A percentile compares a stretch with the other conserved stretches of the same genome.
Conservation (phyloP, 2,888 invertebrate genomes). For the Crossocerus cetratus region DNA sequence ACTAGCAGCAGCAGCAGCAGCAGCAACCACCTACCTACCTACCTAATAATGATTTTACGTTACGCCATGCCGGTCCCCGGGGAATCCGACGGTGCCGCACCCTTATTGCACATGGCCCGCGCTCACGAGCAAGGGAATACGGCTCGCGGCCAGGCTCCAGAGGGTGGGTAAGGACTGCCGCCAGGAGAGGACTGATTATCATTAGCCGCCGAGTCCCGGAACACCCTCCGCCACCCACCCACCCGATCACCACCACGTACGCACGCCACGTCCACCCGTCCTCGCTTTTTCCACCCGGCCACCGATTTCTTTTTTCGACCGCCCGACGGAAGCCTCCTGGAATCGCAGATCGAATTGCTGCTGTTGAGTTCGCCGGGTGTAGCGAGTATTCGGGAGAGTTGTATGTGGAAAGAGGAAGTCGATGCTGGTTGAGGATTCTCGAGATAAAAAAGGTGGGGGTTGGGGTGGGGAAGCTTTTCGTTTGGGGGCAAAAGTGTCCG, state of each 20-base stretch:
- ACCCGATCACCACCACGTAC: slow-evolving; percentile 44
- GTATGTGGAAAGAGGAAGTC: background rate
- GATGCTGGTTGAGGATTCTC: background rate
- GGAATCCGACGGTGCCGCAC: slow-evolving; percentile 75
- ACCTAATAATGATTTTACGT: slow-evolving; percentile 78
- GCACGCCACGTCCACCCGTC: too few species aligned
- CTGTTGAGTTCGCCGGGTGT: too few species aligned
- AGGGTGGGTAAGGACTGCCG: slow-evolving; percentile 18
- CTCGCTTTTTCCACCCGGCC: slow-evolving; percentile 35
- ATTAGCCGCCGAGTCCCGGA: slow-evolving; percentile 69
- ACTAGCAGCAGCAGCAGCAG: slow-evolving; percentile 46
- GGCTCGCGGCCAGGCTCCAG: slow-evolving; percentile 11
- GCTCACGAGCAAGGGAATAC: slow-evolving; percentile 54
- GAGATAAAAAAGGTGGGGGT: background rate
- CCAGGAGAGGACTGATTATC: slow-evolving; percentile 71
- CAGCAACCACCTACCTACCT: slow-evolving; percentile 67
- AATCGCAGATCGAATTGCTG: too few species aligned
- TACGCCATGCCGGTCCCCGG: slow-evolving; percentile 75
- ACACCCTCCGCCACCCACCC: slow-evolving; percentile 54
- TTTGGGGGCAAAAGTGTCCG: slow-evolving; percentile 32
- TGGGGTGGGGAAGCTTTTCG: slow-evolving; percentile 10
- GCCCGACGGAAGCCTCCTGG: too few species aligned
- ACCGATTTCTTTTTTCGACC: slow-evolving; percentile 34
- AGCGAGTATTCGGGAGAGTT: too few species aligned
- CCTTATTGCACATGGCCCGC: slow-evolving; percentile 77